Evolutionary conservation across 1,140 invertebrate genomes (phyloP).

Genomic region (Dendrolimus kikuchii): DNA sequence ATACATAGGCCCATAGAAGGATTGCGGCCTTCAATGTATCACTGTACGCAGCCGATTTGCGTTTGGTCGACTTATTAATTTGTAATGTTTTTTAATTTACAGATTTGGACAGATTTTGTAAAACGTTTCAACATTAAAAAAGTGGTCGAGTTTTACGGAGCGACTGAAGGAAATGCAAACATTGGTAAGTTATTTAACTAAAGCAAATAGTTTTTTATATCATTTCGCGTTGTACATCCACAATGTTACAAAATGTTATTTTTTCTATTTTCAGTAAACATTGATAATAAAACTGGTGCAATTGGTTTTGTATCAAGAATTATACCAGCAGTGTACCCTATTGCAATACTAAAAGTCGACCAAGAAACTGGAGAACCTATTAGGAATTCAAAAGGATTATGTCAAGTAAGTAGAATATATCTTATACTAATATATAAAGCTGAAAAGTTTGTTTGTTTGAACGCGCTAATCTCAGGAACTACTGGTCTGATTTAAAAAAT

Average conservation of each 20-base stretch:
- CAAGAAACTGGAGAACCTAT: slow-evolving; percentile 88
- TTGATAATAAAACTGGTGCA: slow-evolving; percentile 92
- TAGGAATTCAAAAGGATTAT: slow-evolving; percentile 85
- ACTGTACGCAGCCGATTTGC: too few relatives aligned
- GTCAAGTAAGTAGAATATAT: slow-evolving; percentile 75
- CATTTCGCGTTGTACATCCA: neutral
- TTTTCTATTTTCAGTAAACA: slow-evolving; percentile 83
- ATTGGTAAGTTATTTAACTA: slow-evolving; percentile 76
- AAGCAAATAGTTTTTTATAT: neutral
- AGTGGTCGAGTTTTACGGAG: slow-evolving; percentile 97
- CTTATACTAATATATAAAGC: too few relatives aligned
- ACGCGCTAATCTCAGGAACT: too few relatives aligned
- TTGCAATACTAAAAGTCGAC: slow-evolving; percentile 92
- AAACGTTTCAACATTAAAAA: slow-evolving; percentile 89
- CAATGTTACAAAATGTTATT: neutral
- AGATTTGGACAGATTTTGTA: slow-evolving; percentile 96
- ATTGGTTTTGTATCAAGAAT: slow-evolving; percentile 97
- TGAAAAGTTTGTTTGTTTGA: too few relatives aligned
- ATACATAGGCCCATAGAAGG: too few relatives aligned
- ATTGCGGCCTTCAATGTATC: too few relatives aligned
- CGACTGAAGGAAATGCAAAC: slow-evolving; percentile 98
- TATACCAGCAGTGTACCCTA: slow-evolving; percentile 88
- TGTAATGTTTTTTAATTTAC: slow-evolving; percentile 32
- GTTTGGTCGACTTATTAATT: too few relatives aligned
- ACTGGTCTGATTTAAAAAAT: too few relatives aligned